Evolutionary conservation across 2,888 invertebrate genomes (phyloP).

Genomic region (Drosophila paramelanica): DNA sequence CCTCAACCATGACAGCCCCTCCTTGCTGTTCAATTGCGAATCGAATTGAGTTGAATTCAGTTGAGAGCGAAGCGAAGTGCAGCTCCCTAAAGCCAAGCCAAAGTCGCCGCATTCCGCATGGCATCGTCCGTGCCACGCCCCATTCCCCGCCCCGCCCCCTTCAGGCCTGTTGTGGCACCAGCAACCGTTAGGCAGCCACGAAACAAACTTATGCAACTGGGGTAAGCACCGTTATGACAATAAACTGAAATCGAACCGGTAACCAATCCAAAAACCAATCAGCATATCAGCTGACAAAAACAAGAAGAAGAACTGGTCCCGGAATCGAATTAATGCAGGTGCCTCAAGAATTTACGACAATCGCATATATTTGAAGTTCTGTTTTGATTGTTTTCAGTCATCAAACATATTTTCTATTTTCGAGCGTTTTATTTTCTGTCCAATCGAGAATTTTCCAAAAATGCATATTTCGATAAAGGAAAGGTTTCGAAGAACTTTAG

Average conservation of each 20-base stretch:
- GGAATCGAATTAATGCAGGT: slow-evolving; percentile 13
- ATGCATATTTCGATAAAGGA: too few relatives aligned
- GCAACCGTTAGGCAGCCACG: slow-evolving; percentile 34
- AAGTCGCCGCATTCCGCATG: slow-evolving; percentile 5
- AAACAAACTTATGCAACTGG: slow-evolving; percentile 25
- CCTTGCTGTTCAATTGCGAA: slow-evolving; percentile 17
- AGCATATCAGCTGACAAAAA: slow-evolving; percentile 12
- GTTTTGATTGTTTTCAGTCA: not conserved
- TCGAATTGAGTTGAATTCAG: slow-evolving; percentile 23
- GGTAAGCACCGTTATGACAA: slow-evolving; percentile 50
- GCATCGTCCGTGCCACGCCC: slow-evolving; percentile 2
- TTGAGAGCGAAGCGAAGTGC: not conserved
- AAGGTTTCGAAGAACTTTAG: too few relatives aligned
- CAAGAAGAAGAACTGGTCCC: slow-evolving; percentile 24
- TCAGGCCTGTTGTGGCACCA: not conserved
- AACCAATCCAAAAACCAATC: slow-evolving; percentile 27
- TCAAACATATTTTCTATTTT: too few relatives aligned
- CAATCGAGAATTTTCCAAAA: too few relatives aligned
- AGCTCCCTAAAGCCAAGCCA: slow-evolving; percentile 14
- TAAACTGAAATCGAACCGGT: slow-evolving; percentile 55
- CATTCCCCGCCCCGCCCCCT: too few relatives aligned
- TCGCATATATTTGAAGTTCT: not conserved
- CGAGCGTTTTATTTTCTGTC: too few relatives aligned
- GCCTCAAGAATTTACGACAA: not conserved
- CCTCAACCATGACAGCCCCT: too few relatives aligned